Evolutionary conservation across 23 tunicate genomes (phyloP).

Genomic region (Diplosoma virens): DNA sequence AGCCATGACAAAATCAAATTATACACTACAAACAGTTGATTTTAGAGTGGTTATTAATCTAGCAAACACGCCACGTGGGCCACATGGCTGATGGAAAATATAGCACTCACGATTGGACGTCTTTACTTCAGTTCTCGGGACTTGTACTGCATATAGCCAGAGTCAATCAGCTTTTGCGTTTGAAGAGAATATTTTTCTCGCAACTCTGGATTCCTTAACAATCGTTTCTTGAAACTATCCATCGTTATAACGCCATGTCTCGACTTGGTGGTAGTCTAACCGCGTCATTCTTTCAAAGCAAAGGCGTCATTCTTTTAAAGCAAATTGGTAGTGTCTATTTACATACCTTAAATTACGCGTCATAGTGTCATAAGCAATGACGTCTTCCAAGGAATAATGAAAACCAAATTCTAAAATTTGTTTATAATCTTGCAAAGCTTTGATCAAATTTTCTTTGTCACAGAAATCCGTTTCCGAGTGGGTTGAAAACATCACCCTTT

Average conservation of each 20-base stretch:
- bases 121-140: neutral
- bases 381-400: constrained; percentile 4
- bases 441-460: too few relatives aligned
- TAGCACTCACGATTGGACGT: neutral
- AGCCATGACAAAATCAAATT: too few relatives aligned
- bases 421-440: too few relatives aligned
- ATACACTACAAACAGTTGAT: too few relatives aligned
- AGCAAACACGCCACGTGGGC: too few relatives aligned
- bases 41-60: too few relatives aligned
- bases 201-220: neutral
- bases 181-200: neutral
- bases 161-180: neutral
- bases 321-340: constrained; percentile 1
- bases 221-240: neutral
- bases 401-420: too few relatives aligned
- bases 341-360: neutral
- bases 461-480: too few relatives aligned
- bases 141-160: neutral
- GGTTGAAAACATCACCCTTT: too few relatives aligned
- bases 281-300: too few relatives aligned
- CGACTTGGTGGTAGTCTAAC: neutral
- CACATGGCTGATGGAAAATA: constrained; percentile 12
- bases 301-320: constrained; percentile 15
- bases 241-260: neutral
- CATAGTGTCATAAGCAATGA: constrained; percentile 5